A percentile compares a stretch with the other conserved stretches of the same genome.
phyloP scores from a whole-genome alignment of 2,797 vertebrate genomes.

The Molothrus ater region DNA sequence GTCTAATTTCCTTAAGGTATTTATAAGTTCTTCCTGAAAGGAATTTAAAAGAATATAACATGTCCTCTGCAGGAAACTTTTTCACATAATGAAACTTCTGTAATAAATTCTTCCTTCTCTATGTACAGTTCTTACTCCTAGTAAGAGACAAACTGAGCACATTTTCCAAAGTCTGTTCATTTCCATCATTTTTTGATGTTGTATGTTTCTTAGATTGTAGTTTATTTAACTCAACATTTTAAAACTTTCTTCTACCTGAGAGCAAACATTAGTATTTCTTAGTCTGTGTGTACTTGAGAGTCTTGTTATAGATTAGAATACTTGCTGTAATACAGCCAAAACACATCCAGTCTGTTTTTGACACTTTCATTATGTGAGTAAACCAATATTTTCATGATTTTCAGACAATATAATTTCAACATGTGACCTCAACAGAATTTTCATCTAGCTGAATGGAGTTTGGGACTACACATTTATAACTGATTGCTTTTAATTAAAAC shows the following conservation, averaged over 20 bases:
- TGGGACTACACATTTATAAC: slow-evolving; percentile 5
- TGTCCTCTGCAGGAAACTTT: background rate
- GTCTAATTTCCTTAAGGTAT: background rate
- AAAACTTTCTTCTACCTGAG: background rate
- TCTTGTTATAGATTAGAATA: background rate
- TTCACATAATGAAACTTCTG: background rate
- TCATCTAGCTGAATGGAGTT: background rate
- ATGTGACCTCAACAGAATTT: background rate
- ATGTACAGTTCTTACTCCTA: background rate
- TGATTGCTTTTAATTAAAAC: background rate
- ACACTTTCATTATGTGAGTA: background rate
- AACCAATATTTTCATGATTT: background rate
- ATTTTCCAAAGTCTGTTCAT: background rate
- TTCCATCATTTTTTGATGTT: background rate
- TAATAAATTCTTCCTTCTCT: background rate
- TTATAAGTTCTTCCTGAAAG: background rate
- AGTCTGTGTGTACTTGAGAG: background rate
- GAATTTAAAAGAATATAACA: background rate
- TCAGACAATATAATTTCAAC: background rate
- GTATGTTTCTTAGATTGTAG: background rate
- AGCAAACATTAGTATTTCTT: background rate
- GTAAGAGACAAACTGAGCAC: background rate
- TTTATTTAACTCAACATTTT: background rate
- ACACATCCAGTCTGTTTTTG: background rate
- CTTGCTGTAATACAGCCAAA: background rate